These are phyloP conservation scores for Drosophila triauraria DNA, from an alignment of 1,140 invertebrate species.

Conservation along the genomic window DNA sequence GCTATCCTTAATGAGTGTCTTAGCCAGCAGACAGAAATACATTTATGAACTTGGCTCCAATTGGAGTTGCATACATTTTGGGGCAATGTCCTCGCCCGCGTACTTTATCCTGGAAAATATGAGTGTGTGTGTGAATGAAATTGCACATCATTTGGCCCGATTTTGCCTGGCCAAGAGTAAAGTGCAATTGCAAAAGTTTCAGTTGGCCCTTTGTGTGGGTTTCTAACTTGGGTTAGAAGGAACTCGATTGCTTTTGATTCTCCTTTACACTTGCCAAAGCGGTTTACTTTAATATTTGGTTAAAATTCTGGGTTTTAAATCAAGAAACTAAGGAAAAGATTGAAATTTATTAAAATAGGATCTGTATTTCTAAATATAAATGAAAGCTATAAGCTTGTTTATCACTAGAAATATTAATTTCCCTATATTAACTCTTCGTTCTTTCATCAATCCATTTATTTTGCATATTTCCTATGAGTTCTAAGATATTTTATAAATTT, in stretches of 20 bases:
- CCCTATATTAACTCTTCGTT: background rate
- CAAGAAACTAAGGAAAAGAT: background rate
- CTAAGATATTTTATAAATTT: background rate
- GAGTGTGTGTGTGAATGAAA: conserved; percentile 24
- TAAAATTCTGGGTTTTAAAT: background rate
- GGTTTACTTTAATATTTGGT: rapidly evolving
- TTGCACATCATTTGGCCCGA: conserved; percentile 80
- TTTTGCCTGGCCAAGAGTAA: conserved; percentile 54
- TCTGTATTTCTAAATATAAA: background rate
- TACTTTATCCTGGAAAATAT: conserved; percentile 1
- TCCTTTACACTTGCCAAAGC: background rate
- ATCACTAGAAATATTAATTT: background rate
- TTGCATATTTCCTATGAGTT: background rate
- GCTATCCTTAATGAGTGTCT: conserved; percentile 69
- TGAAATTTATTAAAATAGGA: too few relatives aligned
- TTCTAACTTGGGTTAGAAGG: conserved; percentile 22
- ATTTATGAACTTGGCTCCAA: conserved; percentile 70
- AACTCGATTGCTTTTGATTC: conserved; percentile 9
- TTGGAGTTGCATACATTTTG: conserved; percentile 77
- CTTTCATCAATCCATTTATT: background rate
- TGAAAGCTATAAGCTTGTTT: too few relatives aligned
- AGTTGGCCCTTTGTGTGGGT: conserved; percentile 47
- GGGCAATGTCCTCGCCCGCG: conserved; percentile 74
- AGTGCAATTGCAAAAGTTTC: conserved; percentile 62
- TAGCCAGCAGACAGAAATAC: conserved; percentile 38